Percentiles rank a stretch among this genome's conserved stretches.
Evolutionary conservation across 2,113 vertebrate species (phyloP).

Genomic region (Carassius carassius): DNA sequence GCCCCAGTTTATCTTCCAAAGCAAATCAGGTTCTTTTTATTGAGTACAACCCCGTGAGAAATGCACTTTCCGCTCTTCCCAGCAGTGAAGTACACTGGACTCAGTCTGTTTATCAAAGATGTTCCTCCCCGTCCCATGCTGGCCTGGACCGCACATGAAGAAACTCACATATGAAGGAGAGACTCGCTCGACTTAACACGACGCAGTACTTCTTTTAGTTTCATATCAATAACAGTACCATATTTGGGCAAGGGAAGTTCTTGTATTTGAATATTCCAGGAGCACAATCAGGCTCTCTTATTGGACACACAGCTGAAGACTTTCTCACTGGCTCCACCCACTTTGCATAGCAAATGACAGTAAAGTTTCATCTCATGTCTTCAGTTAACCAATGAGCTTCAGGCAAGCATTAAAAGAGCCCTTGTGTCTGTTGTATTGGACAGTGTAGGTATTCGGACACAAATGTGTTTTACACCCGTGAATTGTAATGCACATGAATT

Average conservation of each 20-base stretch:
- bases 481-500: slow-evolving; percentile 7
- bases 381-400: background rate
- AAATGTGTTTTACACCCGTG: background rate
- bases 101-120: slow-evolving; percentile 2
- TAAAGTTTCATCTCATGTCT: background rate
- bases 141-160: slow-evolving; percentile 15
- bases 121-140: background rate
- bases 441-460: background rate
- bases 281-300: background rate
- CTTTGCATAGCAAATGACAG: background rate
- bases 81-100: background rate
- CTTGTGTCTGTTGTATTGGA: background rate
- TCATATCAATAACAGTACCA: background rate
- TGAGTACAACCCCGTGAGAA: slow-evolving; percentile 11
- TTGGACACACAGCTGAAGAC: background rate
- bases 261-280: slow-evolving; percentile 16
- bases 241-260: slow-evolving; percentile 2
- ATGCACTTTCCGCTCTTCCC: slow-evolving; percentile 17
- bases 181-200: background rate
- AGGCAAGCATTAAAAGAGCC: background rate
- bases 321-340: background rate
- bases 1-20: slow-evolving; percentile 48
- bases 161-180: slow-evolving; percentile 12
- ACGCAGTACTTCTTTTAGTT: background rate
- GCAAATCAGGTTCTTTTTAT: slow-evolving; percentile 54